phyloP scores from a whole-genome alignment of 2,888 invertebrate genomes.

The Himalopsyche kuldschensis region DNA sequence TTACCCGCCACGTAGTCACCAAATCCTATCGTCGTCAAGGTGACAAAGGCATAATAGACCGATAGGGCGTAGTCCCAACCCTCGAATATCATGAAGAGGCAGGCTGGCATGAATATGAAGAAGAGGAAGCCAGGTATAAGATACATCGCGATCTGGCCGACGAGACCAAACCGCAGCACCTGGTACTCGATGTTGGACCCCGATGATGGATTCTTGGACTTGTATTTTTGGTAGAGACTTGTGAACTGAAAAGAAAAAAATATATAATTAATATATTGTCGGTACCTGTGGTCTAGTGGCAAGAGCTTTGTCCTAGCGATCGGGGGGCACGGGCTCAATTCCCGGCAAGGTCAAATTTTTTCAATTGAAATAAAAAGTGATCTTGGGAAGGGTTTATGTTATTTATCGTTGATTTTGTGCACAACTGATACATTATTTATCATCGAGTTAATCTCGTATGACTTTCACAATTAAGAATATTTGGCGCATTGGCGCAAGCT shows the following conservation, averaged over 20 bases:
- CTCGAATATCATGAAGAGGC: conserved; percentile 82
- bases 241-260: conserved; percentile 70
- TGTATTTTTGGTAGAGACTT: conserved; percentile 79
- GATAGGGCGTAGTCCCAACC: conserved; percentile 83
- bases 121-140: conserved; percentile 86
- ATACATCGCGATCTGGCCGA: conserved; percentile 80
- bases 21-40: conserved; percentile 86
- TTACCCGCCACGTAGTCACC: conserved; percentile 90
- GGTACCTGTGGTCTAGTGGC: no score
- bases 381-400: no score
- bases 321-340: no score
- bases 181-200: conserved; percentile 64
- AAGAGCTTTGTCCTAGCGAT: no score
- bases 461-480: no score
- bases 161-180: conserved; percentile 70
- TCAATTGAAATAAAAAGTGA: no score
- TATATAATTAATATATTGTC: no score
- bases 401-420: no score
- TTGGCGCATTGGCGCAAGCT: no score
- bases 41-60: conserved; percentile 86
- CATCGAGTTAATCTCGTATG: no score
- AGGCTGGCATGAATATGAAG: conserved; percentile 84
- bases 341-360: no score
- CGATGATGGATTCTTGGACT: conserved; percentile 65
- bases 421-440: no score